Evolutionary conservation across 1,140 invertebrate species (phyloP).

Genomic region (Trachelipus rathkii): DNA sequence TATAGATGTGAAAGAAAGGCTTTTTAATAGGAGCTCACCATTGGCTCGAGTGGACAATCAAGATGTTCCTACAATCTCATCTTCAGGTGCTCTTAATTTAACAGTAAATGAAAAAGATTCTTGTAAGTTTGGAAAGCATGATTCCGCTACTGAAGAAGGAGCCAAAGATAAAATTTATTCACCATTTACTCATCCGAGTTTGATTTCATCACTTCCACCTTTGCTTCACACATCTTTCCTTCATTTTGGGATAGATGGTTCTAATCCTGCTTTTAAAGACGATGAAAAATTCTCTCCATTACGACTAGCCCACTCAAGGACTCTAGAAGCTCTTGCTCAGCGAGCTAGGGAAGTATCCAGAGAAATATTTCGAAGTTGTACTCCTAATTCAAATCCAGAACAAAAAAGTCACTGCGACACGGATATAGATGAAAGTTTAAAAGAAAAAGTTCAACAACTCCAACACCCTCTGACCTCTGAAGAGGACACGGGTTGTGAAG

Average conservation of each 20-base stretch:
- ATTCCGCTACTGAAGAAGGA: not conserved
- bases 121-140: not conserved
- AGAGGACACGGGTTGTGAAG: not conserved
- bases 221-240: not conserved
- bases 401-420: no score
- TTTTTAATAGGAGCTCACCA: not conserved
- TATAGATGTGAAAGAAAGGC: not conserved
- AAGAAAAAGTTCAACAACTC: no score
- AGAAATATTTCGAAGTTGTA: no score
- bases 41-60: conserved; percentile 6
- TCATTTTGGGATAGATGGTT: not conserved
- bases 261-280: not conserved
- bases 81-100: not conserved
- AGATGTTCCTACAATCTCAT: conserved; percentile 2
- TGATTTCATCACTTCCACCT: not conserved
- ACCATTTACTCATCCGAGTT: not conserved
- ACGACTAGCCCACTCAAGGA: not conserved
- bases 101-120: not conserved
- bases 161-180: not conserved
- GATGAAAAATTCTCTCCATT: not conserved
- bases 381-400: no score
- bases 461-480: not conserved
- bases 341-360: not conserved
- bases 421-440: no score
- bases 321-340: not conserved